Evolutionary conservation across 2,113 vertebrate genomes (phyloP).

Genomic region (Crocuta crocuta): DNA sequence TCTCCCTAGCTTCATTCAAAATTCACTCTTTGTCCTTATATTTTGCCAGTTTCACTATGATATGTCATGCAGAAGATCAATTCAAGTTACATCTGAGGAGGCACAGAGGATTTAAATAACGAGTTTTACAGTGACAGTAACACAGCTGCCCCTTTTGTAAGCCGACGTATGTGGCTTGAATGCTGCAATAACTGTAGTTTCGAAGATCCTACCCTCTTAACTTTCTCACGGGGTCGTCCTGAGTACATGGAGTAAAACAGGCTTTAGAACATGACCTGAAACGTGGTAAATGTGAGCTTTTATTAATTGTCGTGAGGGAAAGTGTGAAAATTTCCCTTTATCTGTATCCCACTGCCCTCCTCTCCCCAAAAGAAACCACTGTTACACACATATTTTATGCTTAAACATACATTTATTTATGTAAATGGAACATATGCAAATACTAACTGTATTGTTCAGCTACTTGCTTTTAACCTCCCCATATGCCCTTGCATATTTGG

Average conservation of each 20-base stretch:
- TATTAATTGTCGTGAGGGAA: not conserved
- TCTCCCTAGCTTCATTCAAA: no score
- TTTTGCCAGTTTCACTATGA: no score
- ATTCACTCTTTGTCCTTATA: no score
- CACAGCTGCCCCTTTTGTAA: not conserved
- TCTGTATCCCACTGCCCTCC: not conserved
- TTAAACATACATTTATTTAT: not conserved
- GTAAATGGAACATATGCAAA: not conserved
- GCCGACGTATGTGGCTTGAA: not conserved
- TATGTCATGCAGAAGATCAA: no score
- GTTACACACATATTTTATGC: not conserved
- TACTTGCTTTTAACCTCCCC: not conserved
- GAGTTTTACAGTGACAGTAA: not conserved
- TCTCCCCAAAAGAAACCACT: not conserved
- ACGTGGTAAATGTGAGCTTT: not conserved
- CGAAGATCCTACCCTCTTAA: not conserved
- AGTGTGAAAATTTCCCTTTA: not conserved
- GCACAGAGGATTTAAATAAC: not conserved
- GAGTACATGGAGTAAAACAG: not conserved
- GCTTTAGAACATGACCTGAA: not conserved
- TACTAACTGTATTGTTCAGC: not conserved
- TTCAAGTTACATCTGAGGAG: no score
- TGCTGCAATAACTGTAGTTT: not conserved
- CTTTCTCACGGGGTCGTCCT: not conserved
- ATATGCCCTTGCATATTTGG: not conserved